Evolutionary conservation across 2,797 vertebrate species (phyloP).

Genomic region (Pogonophryne albipinna): DNA sequence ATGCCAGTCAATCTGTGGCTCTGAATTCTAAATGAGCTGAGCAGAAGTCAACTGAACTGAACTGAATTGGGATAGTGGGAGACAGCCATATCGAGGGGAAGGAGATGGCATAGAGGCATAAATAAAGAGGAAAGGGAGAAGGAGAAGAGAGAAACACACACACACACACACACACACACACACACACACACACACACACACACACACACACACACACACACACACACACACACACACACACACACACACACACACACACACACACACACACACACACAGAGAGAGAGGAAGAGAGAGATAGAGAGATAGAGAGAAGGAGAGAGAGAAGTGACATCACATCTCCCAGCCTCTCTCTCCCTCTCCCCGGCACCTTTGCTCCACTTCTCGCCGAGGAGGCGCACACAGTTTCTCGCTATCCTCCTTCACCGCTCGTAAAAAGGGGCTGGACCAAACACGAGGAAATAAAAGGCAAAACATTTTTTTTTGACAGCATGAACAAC

Average conservation of each 20-base stretch:
- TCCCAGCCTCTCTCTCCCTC: constrained; percentile 45
- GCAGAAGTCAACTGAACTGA: constrained; percentile 34
- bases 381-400: constrained; percentile 60
- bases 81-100: constrained; percentile 3
- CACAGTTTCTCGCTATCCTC: constrained; percentile 23
- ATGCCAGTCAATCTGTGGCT: constrained; percentile 27
- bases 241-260: too few relatives aligned
- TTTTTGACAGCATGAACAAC: constrained; percentile 82
- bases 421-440: constrained; percentile 33
- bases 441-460: constrained; percentile 53
- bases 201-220: neutral
- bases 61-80: constrained; percentile 24
- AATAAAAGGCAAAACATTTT: neutral
- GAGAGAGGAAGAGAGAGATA: neutral
- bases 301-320: neutral
- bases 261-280: too few relatives aligned
- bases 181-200: neutral
- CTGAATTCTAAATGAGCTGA: constrained; percentile 34
- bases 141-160: constrained; percentile 4
- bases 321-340: constrained; percentile 79
- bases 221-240: too few relatives aligned
- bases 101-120: constrained; percentile 6
- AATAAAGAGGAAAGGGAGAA: constrained; percentile 8
- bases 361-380: constrained; percentile 69
- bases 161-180: neutral